These are phyloP conservation scores for Calliopsis andreniformis DNA, from an alignment of 1,140 invertebrate species.

Conservation along the genomic window DNA sequence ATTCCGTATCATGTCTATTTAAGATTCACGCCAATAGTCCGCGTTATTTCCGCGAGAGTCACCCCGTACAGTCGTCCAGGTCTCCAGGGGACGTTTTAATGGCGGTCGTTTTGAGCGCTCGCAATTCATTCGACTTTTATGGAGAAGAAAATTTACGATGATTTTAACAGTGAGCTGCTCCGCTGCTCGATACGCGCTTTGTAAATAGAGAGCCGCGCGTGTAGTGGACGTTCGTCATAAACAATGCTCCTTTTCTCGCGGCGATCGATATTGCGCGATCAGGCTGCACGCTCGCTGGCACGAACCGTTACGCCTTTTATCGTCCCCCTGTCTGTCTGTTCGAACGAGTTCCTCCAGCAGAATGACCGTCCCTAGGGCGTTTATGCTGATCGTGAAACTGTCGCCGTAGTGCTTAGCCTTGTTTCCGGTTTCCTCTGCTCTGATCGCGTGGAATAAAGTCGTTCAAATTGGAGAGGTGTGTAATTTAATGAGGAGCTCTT, in stretches of 20 bases:
- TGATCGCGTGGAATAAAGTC: neutral
- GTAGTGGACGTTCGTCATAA: slow-evolving; percentile 60
- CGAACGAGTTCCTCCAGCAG: slow-evolving; percentile 17
- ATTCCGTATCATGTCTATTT: neutral
- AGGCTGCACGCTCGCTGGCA: neutral
- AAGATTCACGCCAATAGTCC: no score
- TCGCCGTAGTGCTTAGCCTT: neutral
- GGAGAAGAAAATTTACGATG: slow-evolving; percentile 68
- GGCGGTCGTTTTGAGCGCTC: slow-evolving; percentile 34
- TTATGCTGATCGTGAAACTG: neutral
- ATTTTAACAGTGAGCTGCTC: slow-evolving; percentile 62
- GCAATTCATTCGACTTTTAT: slow-evolving; percentile 71
- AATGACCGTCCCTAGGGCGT: slow-evolving; percentile 1
- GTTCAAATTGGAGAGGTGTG: no score
- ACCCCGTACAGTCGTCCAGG: slow-evolving; percentile 40
- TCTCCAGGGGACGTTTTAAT: slow-evolving; percentile 65
- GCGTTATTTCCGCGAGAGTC: neutral
- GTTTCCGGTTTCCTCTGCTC: neutral
- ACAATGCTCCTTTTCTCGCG: slow-evolving; percentile 59
- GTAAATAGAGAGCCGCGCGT: slow-evolving; percentile 11
- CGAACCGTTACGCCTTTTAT: slow-evolving; percentile 26
- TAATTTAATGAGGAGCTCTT: neutral
- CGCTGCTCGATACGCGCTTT: slow-evolving; percentile 3
- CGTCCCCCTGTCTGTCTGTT: neutral
- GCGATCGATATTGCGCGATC: slow-evolving; percentile 40